These are phyloP conservation scores for Hetaerina titia DNA, from an alignment of 2,888 invertebrate species.

Conservation along the genomic window DNA sequence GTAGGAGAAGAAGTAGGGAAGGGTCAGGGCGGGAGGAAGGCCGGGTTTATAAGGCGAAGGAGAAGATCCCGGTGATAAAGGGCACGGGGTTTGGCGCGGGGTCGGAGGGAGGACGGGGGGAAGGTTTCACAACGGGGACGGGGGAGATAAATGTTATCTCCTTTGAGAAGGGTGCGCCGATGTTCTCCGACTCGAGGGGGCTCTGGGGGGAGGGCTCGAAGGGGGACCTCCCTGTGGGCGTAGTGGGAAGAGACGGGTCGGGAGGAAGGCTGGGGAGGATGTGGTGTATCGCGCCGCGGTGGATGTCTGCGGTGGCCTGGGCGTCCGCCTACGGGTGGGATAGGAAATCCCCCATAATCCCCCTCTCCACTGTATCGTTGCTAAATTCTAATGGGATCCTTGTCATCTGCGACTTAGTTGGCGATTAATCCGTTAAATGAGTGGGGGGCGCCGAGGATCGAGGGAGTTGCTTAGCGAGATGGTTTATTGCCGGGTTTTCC, in stretches of 20 bases:
- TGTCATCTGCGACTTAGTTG: conserved; percentile 43
- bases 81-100: background rate
- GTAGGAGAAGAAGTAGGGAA: too few species aligned
- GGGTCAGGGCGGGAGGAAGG: too few species aligned
- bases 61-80: background rate
- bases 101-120: background rate
- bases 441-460: background rate
- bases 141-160: conserved; percentile 29
- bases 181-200: background rate
- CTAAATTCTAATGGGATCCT: conserved; percentile 50
- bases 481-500: conserved; percentile 34
- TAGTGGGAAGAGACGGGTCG: background rate
- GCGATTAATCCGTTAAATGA: conserved; percentile 43
- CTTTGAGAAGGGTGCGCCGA: background rate
- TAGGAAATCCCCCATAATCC: conserved; percentile 3
- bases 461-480: conserved; percentile 38
- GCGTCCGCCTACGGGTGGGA: background rate
- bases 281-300: background rate
- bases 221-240: background rate
- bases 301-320: background rate
- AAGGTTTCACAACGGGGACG: background rate
- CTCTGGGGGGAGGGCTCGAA: background rate
- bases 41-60: background rate
- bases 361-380: conserved; percentile 39
- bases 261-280: background rate